Evolutionary conservation across 2,797 vertebrate species (phyloP), one percentile per base, ranked within the genome.

Genomic region (Cirrhinus molitorella): DNA sequence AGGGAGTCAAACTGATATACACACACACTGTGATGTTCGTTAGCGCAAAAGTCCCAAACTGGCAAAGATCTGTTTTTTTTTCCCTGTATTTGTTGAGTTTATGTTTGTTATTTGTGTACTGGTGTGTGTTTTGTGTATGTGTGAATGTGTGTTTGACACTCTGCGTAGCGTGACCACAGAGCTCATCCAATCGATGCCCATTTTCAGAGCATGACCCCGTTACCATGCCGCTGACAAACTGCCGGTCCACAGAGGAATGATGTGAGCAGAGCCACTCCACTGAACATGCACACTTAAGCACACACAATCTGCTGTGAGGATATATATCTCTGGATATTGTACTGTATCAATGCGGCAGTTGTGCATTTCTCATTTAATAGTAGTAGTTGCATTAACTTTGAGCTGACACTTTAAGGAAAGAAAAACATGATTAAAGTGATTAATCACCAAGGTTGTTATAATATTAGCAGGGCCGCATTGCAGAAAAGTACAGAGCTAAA

Each of bases 141-240:
- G 66, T 84, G 83, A 77, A 74, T 79, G 73, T 79, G 83, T 87
- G 70, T 85, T 85, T 81, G 88, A 87, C 86, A 85, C 79, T 59
- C 45, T 19, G 63, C 61, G 82, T 84, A 80, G 84, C 80, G 53
- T 88, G 86, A 85, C 86, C 82, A 65, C 70, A 66, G 82, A 83
- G 85, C 86, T 85, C 83, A 83, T 81, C 85, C 86, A 89, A 87
- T 89, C 85, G 73, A 89, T 89, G 86, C 79, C 86, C 83, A 86
- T 86, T 89, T 87, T 86, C 77, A 79, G 86, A 87, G 86, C 77
- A 81, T 86, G 86, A 89, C 88, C 88, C 86, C 76, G 80, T 89
- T 89, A 89, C 88, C 73, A 78, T 75, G 23, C 71, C 25, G 67
- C 83, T 80, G 79, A 87, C 82, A 83, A 87, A 83, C 72, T 83